Base-by-base conservation (phyloP, 2,797 vertebrate species). In the Eutrigla gurnardus region DNA sequence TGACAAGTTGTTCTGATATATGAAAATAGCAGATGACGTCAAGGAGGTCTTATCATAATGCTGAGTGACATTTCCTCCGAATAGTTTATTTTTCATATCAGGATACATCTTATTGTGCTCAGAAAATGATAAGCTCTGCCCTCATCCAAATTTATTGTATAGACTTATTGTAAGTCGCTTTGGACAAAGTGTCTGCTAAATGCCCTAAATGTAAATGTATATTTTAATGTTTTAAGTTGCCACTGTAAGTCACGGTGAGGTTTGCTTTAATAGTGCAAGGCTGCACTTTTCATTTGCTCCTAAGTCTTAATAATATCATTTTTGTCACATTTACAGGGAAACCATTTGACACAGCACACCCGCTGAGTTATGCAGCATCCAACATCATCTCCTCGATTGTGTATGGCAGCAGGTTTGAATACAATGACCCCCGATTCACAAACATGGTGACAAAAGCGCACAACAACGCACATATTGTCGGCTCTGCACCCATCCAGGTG, bases 331-430 rank as follows among this genome's bases (percentile, higher is more conserved):
- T 54, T 73, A 40, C 76, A 93, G 90, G 86, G 7, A 83, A 82
- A 60, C 70, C 90, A 1, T 90, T 93, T 43, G 70, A 88, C 4
- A 83, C 85, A 13, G 2, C 18, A 5, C 0, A 9, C 7, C 75
- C 79, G 0, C 0, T 93, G 42, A 92, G 80, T 59, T 76, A 86
- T 3, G 91, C 93, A 6, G 83, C 91, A 1, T 92, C 92, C 63
- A 95, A 95, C 57, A 88, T 95, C 9, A 93, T 95, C 71, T 93
- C 80, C 11, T 75, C 88, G 10, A 91, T 94, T 3, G 89, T 94
- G 40, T 94, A 88, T 3, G 94, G 93, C 46, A 91, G 67, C 76
- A 89, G 94, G 75, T 95, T 95, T 86, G 92, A 95, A 39, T 94
- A 94, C 43, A 55, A 14, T 42, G 90, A 94, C 65, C 82, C 80